Percentiles rank a stretch among this genome's conserved stretches.
These are phyloP conservation scores for Philereme vetulata DNA, from an alignment of 2,888 invertebrate genomes.

Conservation along the genomic window DNA sequence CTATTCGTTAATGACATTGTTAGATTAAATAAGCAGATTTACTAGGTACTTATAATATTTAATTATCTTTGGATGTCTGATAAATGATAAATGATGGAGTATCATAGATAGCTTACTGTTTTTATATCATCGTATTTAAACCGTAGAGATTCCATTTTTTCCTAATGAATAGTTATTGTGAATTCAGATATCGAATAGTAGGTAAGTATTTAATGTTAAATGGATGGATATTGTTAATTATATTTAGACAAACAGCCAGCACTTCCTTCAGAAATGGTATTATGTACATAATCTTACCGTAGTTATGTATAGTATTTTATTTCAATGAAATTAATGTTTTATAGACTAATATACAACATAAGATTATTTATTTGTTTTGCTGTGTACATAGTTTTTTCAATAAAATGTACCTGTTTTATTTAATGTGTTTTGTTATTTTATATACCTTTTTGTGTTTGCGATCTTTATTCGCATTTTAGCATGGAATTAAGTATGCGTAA, in stretches of 20 bases:
- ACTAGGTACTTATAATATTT: slow-evolving; percentile 43
- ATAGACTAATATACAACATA: slow-evolving; percentile 84
- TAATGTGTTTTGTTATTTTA: slow-evolving; percentile 47
- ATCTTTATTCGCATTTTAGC: slow-evolving; percentile 24
- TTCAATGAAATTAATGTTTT: slow-evolving; percentile 84
- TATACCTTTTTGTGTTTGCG: not conserved
- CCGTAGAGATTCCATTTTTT: slow-evolving; percentile 72
- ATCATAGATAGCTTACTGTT: slow-evolving; percentile 71
- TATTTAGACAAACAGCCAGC: slow-evolving; percentile 66
- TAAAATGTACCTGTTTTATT: slow-evolving; percentile 84
- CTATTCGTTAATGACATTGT: slow-evolving; percentile 75
- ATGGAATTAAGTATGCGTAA: too few species aligned
- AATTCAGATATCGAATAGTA: slow-evolving; percentile 72
- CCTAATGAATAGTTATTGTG: slow-evolving; percentile 64
- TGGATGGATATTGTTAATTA: slow-evolving; percentile 77
- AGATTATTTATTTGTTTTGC: slow-evolving; percentile 85
- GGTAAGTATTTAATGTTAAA: slow-evolving; percentile 78
- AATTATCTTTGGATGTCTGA: slow-evolving; percentile 66
- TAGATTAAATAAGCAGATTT: slow-evolving; percentile 71
- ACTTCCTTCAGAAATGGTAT: slow-evolving; percentile 77
- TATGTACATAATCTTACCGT: slow-evolving; percentile 81
- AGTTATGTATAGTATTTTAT: slow-evolving; percentile 84
- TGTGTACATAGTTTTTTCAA: slow-evolving; percentile 84
- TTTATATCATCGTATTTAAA: slow-evolving; percentile 75
- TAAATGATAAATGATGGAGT: slow-evolving; percentile 64